Conservation (phyloP, 2,113 vertebrate species). For the Sminthopsis crassicaudata region DNA sequence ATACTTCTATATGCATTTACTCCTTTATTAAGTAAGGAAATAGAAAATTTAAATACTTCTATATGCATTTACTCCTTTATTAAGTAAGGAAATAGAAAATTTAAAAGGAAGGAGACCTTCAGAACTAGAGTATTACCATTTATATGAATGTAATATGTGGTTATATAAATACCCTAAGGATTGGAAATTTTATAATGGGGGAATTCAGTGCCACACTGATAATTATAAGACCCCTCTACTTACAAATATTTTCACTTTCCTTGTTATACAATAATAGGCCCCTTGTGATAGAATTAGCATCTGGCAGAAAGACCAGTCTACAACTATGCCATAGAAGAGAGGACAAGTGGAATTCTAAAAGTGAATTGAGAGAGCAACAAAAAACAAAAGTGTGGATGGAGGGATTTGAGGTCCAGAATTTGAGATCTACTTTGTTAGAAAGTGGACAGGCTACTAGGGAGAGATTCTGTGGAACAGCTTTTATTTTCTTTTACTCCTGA, state of each 20-base stretch:
- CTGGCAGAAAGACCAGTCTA: fast-evolving
- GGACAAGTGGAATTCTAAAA: not conserved
- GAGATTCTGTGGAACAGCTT: not conserved
- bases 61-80: not conserved
- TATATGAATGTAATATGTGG: not conserved
- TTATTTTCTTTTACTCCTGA: not conserved
- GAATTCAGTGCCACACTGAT: not conserved
- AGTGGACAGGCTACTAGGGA: not conserved
- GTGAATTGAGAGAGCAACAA: not conserved
- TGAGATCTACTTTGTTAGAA: no score
- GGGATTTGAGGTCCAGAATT: no score
- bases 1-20: no score
- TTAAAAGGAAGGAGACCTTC: not conserved
- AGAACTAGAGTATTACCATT: not conserved
- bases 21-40: not conserved
- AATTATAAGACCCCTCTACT: not conserved
- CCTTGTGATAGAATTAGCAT: not conserved
- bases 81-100: not conserved
- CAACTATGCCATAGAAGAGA: not conserved
- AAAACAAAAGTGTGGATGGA: not conserved
- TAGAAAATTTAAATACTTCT: not conserved
- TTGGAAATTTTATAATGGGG: not conserved
- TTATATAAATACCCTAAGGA: not conserved
- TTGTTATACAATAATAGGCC: not conserved
- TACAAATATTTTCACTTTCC: not conserved